Evolutionary conservation across 2,888 invertebrate genomes (phyloP).

Genomic region (Ctena decussata): DNA sequence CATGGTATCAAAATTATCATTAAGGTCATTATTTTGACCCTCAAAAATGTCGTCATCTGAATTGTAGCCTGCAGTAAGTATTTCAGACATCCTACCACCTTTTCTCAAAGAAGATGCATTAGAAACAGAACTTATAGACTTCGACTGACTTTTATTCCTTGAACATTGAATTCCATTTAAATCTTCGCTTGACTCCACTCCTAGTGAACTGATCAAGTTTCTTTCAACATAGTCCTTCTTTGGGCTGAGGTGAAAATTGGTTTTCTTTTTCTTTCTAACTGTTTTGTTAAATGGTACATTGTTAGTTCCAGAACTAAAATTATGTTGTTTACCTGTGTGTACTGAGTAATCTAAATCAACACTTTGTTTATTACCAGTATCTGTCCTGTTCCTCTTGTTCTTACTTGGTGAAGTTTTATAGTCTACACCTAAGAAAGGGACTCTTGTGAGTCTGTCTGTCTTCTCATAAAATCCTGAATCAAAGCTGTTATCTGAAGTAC

Average conservation of each 20-base stretch:
- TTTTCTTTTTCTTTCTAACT: background rate
- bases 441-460: background rate
- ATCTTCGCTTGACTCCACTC: too few species aligned
- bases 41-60: background rate
- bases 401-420: background rate
- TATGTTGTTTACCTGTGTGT: background rate
- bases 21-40: too few species aligned
- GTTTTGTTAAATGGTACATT: background rate
- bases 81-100: too few species aligned
- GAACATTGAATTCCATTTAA: too few species aligned
- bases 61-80: too few species aligned
- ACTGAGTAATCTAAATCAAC: background rate
- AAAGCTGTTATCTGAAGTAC: too few species aligned
- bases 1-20: too few species aligned
- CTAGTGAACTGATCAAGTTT: too few species aligned
- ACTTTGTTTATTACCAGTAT: background rate
- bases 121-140: too few species aligned
- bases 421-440: background rate
- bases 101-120: too few species aligned
- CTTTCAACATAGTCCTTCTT: background rate
- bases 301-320: background rate
- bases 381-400: background rate
- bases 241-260: background rate
- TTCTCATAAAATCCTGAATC: too few species aligned
- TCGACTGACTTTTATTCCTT: too few species aligned